Percentiles rank a stretch among this genome's conserved stretches.
Evolutionary conservation across 2,888 invertebrate genomes (phyloP).

Genomic region (Amphipoea oculea): DNA sequence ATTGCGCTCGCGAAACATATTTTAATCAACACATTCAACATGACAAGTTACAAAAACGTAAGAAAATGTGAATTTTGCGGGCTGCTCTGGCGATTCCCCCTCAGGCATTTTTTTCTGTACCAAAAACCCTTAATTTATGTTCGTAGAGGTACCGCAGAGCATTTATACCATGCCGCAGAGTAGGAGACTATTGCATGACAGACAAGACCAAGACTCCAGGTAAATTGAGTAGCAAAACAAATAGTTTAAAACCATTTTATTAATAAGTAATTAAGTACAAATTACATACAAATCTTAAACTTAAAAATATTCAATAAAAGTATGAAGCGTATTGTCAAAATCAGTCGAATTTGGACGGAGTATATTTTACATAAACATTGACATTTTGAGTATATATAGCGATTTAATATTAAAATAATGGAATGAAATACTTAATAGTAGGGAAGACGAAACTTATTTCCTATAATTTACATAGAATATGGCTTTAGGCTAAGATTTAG

Average conservation of each 20-base stretch:
- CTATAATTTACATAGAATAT: constrained; percentile 70
- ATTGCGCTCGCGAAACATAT: no score
- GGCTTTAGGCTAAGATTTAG: constrained; percentile 61
- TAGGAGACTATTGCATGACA: no score
- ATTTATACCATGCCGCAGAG: no score
- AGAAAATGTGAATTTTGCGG: no score
- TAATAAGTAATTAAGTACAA: constrained; percentile 70
- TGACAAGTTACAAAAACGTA: no score
- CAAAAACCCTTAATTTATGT: no score
- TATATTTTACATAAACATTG: constrained; percentile 69
- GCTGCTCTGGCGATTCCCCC: no score
- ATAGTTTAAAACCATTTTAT: constrained; percentile 74
- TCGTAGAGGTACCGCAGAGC: no score
- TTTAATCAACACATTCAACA: no score
- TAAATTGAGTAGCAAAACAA: neutral
- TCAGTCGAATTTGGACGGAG: constrained; percentile 88
- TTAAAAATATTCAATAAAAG: constrained; percentile 70
- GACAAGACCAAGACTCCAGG: no score
- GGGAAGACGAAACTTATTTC: constrained; percentile 72
- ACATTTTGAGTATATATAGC: constrained; percentile 59
- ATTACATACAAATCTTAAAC: constrained; percentile 74
- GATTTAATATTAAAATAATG: constrained; percentile 46
- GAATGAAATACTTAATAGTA: constrained; percentile 58
- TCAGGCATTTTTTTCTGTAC: no score
- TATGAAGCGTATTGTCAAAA: constrained; percentile 79